phyloP scores from a whole-genome alignment of 1,140 invertebrate species.

The Sycophaga agraensis region DNA sequence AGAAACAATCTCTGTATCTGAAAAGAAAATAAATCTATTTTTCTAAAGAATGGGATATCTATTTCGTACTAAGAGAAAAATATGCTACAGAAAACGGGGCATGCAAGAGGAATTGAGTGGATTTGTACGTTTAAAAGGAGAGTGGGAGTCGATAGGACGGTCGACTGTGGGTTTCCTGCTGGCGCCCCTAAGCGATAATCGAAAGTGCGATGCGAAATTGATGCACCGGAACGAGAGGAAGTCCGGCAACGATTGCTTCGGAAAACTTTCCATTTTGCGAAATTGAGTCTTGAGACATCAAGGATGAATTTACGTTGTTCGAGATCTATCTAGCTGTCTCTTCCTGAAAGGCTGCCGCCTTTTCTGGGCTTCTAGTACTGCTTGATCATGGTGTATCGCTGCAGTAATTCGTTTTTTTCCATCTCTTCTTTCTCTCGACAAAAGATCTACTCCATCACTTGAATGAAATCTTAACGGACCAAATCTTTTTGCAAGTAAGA shows the following conservation, averaged over 20 bases:
- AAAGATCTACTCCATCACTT: no score
- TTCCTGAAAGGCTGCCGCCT: slow-evolving; percentile 3
- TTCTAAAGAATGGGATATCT: background rate
- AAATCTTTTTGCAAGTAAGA: no score
- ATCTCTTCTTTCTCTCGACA: background rate
- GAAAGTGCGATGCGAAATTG: slow-evolving; percentile 18
- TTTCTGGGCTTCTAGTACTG: slow-evolving; percentile 14
- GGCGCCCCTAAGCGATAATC: slow-evolving; percentile 24
- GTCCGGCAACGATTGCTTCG: background rate
- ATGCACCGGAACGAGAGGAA: slow-evolving; percentile 23
- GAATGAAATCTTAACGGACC: no score
- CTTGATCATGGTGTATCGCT: background rate
- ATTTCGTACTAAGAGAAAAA: no score
- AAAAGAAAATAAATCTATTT: background rate
- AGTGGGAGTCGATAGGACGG: no score
- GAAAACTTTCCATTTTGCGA: slow-evolving; percentile 22
- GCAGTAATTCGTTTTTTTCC: background rate
- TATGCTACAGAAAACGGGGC: no score
- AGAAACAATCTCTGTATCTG: no score
- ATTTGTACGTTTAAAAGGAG: slow-evolving; percentile 9
- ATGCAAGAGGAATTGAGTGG: background rate
- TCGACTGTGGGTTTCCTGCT: slow-evolving; percentile 21
- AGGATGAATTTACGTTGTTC: slow-evolving; percentile 8
- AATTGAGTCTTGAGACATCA: slow-evolving; percentile 25
- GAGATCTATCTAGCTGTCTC: no score